Conservation (phyloP, 2,888 invertebrate genomes). For the Rotaria socialis region DNA sequence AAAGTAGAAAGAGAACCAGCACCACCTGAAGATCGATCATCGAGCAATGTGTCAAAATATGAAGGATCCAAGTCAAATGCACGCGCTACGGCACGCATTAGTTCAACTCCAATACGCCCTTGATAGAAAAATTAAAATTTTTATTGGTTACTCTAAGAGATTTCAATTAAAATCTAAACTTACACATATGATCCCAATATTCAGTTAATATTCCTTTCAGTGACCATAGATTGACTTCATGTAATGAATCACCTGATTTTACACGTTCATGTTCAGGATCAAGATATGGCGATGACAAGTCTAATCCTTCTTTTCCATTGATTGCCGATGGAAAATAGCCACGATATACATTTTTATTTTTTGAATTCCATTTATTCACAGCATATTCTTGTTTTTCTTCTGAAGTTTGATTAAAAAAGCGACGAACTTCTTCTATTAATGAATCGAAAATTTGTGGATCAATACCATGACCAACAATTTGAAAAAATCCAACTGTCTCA, state of each 20-base stretch:
- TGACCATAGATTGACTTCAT: slow-evolving; percentile 19
- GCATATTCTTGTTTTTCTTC: slow-evolving; percentile 20
- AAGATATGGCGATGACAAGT: not conserved
- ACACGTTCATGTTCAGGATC: slow-evolving; percentile 1
- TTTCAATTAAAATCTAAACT: too few species aligned
- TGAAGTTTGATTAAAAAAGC: not conserved
- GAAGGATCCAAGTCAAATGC: not conserved
- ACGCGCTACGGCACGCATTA: not conserved
- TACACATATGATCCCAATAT: not conserved
- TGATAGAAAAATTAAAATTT: too few species aligned
- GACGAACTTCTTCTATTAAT: not conserved
- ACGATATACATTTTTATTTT: not conserved
- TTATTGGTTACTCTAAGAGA: too few species aligned
- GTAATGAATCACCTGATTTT: not conserved
- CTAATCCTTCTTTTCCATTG: slow-evolving; percentile 36
- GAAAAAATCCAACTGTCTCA: slow-evolving; percentile 26
- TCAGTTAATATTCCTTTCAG: not conserved
- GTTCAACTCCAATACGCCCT: not conserved
- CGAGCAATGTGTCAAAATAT: not conserved
- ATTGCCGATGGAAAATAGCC: slow-evolving; percentile 27
- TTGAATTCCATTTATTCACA: not conserved
- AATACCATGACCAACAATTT: slow-evolving; percentile 27
- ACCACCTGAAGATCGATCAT: not conserved
- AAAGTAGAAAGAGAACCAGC: slow-evolving; percentile 6
- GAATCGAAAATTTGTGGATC: not conserved